Evolutionary conservation across 2,888 invertebrate species (phyloP).

Genomic region (Busseola fusca): DNA sequence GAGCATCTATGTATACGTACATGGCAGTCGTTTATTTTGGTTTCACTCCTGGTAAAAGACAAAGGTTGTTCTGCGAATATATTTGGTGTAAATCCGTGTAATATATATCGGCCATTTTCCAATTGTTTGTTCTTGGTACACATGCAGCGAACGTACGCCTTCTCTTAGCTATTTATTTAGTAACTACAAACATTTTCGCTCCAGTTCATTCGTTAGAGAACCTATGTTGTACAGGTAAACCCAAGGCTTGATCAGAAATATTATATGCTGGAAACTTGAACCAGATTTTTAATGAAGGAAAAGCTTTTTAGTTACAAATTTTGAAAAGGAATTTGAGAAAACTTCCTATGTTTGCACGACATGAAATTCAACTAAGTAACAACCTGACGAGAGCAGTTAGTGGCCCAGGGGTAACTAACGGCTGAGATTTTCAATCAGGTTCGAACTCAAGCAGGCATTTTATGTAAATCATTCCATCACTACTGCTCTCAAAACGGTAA

Average conservation of each 20-base stretch:
- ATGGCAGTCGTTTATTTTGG: slow-evolving; percentile 22
- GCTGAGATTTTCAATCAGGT: background rate
- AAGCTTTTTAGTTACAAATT: slow-evolving; percentile 23
- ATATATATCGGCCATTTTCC: slow-evolving; percentile 44
- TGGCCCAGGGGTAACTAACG: background rate
- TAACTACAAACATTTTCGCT: slow-evolving; percentile 51
- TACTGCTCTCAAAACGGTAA: background rate
- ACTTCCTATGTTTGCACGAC: background rate
- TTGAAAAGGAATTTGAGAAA: slow-evolving; percentile 20
- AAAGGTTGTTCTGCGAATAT: slow-evolving; percentile 28
- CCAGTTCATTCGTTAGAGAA: slow-evolving; percentile 39
- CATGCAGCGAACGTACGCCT: slow-evolving; percentile 26
- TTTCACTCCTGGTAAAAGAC: slow-evolving; percentile 32
- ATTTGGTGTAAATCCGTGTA: slow-evolving; percentile 23
- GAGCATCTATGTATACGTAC: slow-evolving; percentile 8
- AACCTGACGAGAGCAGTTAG: background rate
- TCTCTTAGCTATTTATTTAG: slow-evolving; percentile 50
- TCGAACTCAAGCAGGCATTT: background rate
- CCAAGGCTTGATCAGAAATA: slow-evolving; percentile 42
- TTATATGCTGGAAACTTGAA: slow-evolving; percentile 12
- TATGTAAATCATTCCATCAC: background rate
- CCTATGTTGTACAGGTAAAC: slow-evolving; percentile 15
- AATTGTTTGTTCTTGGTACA: slow-evolving; percentile 53
- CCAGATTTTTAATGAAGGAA: slow-evolving; percentile 18
- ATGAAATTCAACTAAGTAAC: background rate